Evolutionary conservation across 2,888 invertebrate species (phyloP).

Genomic region (Abrostola triplasia): DNA sequence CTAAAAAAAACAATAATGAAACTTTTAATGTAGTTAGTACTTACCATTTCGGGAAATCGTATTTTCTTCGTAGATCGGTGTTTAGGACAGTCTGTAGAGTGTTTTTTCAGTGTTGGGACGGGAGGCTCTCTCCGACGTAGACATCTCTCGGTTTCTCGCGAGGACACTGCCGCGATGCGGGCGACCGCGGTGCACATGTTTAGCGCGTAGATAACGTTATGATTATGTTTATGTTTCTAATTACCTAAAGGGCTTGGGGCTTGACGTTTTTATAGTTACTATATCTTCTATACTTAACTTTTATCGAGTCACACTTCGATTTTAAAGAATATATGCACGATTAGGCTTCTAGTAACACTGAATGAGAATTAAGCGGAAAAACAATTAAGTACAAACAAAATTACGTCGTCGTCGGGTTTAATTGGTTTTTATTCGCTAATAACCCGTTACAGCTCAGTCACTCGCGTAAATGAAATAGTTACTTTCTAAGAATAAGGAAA

Average conservation of each 20-base stretch:
- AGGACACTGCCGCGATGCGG: slow-evolving; percentile 71
- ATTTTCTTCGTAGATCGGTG: slow-evolving; percentile 46
- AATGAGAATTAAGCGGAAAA: too few species aligned
- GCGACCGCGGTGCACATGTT: slow-evolving; percentile 68
- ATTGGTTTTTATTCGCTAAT: background rate
- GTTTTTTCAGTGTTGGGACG: slow-evolving; percentile 56
- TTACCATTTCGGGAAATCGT: slow-evolving; percentile 70
- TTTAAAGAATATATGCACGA: too few species aligned
- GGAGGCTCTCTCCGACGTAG: slow-evolving; percentile 56
- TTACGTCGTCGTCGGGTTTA: background rate
- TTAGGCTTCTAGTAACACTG: too few species aligned
- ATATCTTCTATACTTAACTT: slow-evolving; percentile 11
- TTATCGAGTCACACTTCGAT: slow-evolving; percentile 8
- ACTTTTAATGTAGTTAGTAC: slow-evolving; percentile 40
- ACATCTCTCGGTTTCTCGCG: slow-evolving; percentile 69
- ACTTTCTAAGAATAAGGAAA: background rate
- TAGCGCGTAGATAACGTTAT: slow-evolving; percentile 48
- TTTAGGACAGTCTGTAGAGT: slow-evolving; percentile 56
- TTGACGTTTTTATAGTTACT: slow-evolving; percentile 11
- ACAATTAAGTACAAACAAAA: too few species aligned
- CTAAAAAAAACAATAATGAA: background rate
- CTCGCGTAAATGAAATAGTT: background rate
- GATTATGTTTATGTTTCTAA: slow-evolving; percentile 45
- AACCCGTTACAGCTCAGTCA: background rate
- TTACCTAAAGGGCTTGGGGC: slow-evolving; percentile 32